Conservation (phyloP, 2,113 vertebrate species). For the Todiramphus chloris region DNA sequence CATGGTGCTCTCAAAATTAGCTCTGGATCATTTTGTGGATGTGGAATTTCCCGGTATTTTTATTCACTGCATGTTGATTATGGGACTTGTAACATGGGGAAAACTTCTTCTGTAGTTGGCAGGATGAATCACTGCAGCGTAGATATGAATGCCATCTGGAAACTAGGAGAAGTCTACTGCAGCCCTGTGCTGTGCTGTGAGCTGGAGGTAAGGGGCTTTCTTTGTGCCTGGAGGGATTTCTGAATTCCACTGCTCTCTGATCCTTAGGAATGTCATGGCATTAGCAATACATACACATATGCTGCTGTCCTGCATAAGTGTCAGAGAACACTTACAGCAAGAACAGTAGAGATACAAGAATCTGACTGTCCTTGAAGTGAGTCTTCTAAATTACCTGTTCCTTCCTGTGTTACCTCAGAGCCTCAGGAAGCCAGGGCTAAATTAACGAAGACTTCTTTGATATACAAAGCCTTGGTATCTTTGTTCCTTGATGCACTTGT, state of each 20-base stretch:
- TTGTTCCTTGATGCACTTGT: background rate
- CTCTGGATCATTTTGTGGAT: background rate
- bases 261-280: background rate
- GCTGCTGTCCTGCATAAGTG: background rate
- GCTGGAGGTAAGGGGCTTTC: constrained; percentile 68
- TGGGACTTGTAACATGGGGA: background rate
- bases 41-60: background rate
- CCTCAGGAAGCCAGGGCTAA: background rate
- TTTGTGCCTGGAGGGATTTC: background rate
- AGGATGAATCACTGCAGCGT: constrained; percentile 59
- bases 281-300: background rate
- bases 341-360: background rate
- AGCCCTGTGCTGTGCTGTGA: constrained; percentile 77
- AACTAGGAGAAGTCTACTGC: constrained; percentile 63
- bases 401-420: background rate
- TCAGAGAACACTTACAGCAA: background rate
- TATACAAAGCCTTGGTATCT: background rate
- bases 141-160: constrained; percentile 38
- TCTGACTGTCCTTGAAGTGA: background rate
- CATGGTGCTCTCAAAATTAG: background rate
- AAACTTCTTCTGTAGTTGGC: constrained; percentile 61
- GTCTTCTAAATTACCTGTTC: background rate
- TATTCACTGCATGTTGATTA: background rate
- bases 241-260: background rate
- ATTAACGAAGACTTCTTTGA: background rate